Evolutionary conservation across 2,113 vertebrate species (phyloP), one percentile per base, ranked within the genome.

Genomic region (Lophura nycthemera): DNA sequence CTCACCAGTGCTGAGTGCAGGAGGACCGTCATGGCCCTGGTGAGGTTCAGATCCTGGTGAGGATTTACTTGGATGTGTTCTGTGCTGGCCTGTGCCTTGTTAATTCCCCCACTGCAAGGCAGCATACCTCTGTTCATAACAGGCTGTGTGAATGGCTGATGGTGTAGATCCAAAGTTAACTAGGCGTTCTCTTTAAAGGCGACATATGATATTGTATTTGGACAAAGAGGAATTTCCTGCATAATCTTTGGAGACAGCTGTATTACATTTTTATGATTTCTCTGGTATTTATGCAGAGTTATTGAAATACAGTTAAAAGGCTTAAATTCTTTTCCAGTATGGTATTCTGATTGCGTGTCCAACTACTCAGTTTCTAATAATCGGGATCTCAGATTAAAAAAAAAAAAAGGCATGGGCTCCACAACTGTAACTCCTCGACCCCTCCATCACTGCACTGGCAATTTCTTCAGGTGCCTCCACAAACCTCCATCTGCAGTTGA

Each of bases 221-320:
- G 43, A 30, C 47, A 75, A 78, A 86, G 86, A 94, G 65, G 80
- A 84, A 87, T 88, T 96, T 81, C 80, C 65, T 81, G 77, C 45
- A 36, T 82, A 82, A 84, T 83, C 92, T 84, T 72, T 72, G 54
- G 29, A 81, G 90, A 72, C 42, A 69, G 65, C 61, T 83, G 32
- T 43, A 45, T 71, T 86, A 47, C 13, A 60, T 86, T 92, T 86
- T 86, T 92, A 92, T 43, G 7, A 86, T 84, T 92, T 77, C 43
- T 65, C 76, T 90, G 65, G 18, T 69, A 71, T 87, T 83, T 79
- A 50, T 38, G 29, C n/a, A 36, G 71, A 57, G 34, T 52, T 78
- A 78, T 5, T 67, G 61, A 92, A 90, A 67, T 59, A 27, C 40
- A 54, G 45, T 66, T 42, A 60, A 79, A 86, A 84, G 22, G 32